phyloP scores from a whole-genome alignment of 1,140 invertebrate genomes.

The Bombus pascuorum region DNA sequence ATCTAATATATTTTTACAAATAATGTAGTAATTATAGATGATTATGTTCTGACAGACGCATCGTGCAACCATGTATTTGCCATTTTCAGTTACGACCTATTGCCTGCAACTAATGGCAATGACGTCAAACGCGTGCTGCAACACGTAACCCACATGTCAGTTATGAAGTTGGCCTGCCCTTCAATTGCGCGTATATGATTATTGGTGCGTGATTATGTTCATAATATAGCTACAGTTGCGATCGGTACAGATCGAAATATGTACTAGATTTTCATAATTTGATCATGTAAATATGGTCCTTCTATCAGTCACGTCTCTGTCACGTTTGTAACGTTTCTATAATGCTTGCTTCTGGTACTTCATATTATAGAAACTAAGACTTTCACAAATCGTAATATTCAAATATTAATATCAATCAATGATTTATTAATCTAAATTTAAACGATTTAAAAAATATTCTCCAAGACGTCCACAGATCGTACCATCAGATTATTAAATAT shows the following conservation, averaged over 20 bases:
- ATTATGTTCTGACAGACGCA: not conserved
- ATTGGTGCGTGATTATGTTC: conserved; percentile 23
- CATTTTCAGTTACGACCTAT: conserved; percentile 31
- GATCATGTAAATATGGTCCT: not conserved
- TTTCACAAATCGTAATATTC: no score
- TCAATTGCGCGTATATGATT: conserved; percentile 15
- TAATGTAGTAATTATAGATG: not conserved
- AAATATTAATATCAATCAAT: no score
- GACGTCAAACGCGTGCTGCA: conserved; percentile 2
- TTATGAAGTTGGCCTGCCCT: conserved; percentile 35
- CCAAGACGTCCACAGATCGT: no score
- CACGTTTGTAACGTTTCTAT: not conserved
- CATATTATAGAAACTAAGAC: not conserved
- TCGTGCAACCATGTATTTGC: conserved; percentile 1
- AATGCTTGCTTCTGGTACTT: not conserved
- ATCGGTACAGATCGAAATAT: conserved; percentile 10
- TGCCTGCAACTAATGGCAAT: conserved; percentile 36
- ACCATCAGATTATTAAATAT: no score
- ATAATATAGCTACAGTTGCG: not conserved
- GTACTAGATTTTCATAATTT: conserved; percentile 20
- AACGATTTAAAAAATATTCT: no score
- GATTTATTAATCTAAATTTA: no score
- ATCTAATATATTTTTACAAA: not conserved
- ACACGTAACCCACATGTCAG: conserved; percentile 20
- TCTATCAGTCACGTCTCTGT: not conserved